These are phyloP conservation scores for Atta colombica DNA, from an alignment of 1,140 invertebrate genomes.

Conservation along the genomic window DNA sequence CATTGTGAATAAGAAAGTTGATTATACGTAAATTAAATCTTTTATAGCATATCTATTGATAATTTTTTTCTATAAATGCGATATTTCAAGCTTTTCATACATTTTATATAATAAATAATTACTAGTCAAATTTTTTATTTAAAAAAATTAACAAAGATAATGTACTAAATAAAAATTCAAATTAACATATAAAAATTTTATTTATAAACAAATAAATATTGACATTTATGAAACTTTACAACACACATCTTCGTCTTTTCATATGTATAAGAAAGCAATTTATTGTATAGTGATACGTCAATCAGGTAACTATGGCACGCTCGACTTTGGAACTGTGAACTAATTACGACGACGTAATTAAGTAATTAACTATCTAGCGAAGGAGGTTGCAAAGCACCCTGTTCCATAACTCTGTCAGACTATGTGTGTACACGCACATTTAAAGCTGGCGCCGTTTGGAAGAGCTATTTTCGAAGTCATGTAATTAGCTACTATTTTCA, in stretches of 20 bases:
- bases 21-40: constrained; percentile 35
- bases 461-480: constrained; percentile 67
- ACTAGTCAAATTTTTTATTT: background rate
- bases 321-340: constrained; percentile 73
- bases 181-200: background rate
- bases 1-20: background rate
- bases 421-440: constrained; percentile 34
- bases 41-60: background rate
- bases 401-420: constrained; percentile 64
- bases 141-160: background rate
- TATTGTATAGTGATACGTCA: constrained; percentile 74
- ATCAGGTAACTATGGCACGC: constrained; percentile 67
- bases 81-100: background rate
- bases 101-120: background rate
- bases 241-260: background rate
- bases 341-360: constrained; percentile 82
- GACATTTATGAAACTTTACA: background rate
- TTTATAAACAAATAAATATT: background rate
- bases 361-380: constrained; percentile 81
- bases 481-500: constrained; percentile 71
- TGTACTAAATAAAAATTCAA: background rate
- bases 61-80: background rate
- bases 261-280: constrained; percentile 44
- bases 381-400: constrained; percentile 62
- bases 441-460: constrained; percentile 65